Evolutionary conservation across 2,888 invertebrate species (phyloP), one percentile per base, ranked within the genome.

Genomic region (Eupithecia insigniata): DNA sequence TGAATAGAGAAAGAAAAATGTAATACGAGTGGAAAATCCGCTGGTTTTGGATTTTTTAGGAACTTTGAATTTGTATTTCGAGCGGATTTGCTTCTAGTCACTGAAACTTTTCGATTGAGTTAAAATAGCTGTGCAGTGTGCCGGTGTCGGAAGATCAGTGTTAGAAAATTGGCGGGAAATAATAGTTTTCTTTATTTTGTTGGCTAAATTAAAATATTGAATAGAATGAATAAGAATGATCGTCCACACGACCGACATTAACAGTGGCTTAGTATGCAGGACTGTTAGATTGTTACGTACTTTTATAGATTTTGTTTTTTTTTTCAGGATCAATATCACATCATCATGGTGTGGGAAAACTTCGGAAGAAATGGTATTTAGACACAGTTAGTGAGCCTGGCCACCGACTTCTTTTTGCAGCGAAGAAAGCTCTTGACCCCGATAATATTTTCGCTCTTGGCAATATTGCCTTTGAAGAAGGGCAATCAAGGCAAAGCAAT

Each of bases 311-410:
- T 55, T 22, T 55, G 16, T 6, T 3, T 36, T 72, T 67, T 64
- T 62, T 69, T 82, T 78, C 86, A 94, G 96, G 96, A 28, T 98
- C 98, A 78, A 95, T 99, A 80, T 99, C 99, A 0, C 99, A 99
- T 91, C 99, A 99, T 89, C 99, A 99, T 88, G 99, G 99, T 0
- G 97, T 99, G 18, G 99, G 99, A 0, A 99, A 99, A 90, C 94
- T 97, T 72, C 95, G 99, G 26, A 97, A 97, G 80, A 96, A 96
- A 82, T 99, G 98, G 97, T 97, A 99, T 88, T 94, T 96, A 7
- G 94, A 95, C 70, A 97, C 98, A 0, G 97, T 99, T 2, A 98
- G 99, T 12, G 95, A 96, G 28, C 95, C 97, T 0, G 99, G 99
- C 0, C 94, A 97, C 0, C 95, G 95, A 12, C 93, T 99, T 22